These are phyloP conservation scores for Pseudomyrmex dendroicus DNA, from an alignment of 1,140 invertebrate genomes.

Conservation along the genomic window DNA sequence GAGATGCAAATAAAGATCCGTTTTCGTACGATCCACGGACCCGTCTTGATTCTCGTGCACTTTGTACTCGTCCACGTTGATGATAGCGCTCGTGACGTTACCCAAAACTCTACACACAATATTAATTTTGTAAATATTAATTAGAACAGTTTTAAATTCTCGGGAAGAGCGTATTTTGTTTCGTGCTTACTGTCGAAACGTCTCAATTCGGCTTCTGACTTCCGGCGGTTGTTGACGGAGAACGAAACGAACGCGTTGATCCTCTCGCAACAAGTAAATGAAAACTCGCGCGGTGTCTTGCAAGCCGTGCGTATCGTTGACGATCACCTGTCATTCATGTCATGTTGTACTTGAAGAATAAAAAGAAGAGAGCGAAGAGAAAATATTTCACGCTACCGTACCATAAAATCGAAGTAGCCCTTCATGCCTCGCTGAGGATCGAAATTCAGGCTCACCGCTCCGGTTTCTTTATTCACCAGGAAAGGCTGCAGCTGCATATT, in stretches of 20 bases:
- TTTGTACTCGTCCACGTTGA: conserved; percentile 97
- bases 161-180: not conserved
- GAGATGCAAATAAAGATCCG: conserved; percentile 96
- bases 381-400: conserved; percentile 72
- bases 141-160: not conserved
- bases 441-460: conserved; percentile 95
- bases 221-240: conserved; percentile 95
- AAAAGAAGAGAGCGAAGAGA: too few relatives aligned
- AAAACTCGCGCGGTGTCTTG: conserved; percentile 92
- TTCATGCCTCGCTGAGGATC: conserved; percentile 98
- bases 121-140: too few relatives aligned
- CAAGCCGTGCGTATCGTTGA: conserved; percentile 93
- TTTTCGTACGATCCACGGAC: conserved; percentile 96
- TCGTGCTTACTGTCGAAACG: conserved; percentile 91
- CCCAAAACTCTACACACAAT: conserved; percentile 87
- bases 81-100: conserved; percentile 95
- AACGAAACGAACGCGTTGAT: conserved; percentile 96
- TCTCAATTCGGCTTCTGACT: conserved; percentile 91
- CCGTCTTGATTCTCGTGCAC: conserved; percentile 97
- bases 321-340: conserved; percentile 87
- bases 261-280: conserved; percentile 96
- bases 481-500: conserved; percentile 93
- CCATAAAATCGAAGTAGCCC: conserved; percentile 97
- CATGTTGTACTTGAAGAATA: not conserved
- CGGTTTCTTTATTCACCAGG: conserved; percentile 91